Conservation (phyloP, 1,140 invertebrate species). For the Drosophila mauritiana region DNA sequence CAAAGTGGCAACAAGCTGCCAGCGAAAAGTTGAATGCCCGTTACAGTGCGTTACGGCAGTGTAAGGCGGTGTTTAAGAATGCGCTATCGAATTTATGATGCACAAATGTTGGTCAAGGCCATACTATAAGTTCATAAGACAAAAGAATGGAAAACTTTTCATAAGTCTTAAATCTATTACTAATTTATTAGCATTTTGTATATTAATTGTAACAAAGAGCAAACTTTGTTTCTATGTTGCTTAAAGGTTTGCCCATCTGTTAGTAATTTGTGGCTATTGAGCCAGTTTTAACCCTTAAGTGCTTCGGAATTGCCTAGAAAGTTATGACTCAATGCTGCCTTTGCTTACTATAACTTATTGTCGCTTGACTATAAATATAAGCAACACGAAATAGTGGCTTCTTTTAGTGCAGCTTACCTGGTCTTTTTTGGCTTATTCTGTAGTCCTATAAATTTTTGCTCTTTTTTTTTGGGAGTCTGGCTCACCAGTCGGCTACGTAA, state of each 20-base stretch:
- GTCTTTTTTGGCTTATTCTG: constrained; percentile 3
- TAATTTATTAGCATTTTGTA: neutral
- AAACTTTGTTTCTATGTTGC: no score
- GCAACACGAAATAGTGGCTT: constrained; percentile 6
- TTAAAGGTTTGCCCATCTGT: neutral
- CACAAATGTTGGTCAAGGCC: no score
- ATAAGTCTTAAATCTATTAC: neutral
- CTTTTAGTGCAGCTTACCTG: constrained; percentile 18
- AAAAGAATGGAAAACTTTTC: no score
- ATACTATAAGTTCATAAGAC: no score
- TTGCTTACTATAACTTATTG: neutral
- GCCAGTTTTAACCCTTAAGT: neutral
- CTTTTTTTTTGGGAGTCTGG: neutral
- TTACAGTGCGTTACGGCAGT: constrained; percentile 10
- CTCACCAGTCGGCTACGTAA: constrained; percentile 44
- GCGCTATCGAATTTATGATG: neutral
- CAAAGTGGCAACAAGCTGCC: neutral
- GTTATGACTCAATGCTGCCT: neutral
- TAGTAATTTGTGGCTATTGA: neutral
- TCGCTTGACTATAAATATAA: constrained; percentile 3
- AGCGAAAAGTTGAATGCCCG: constrained; percentile 6
- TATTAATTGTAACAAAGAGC: no score
- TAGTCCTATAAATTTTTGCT: neutral
- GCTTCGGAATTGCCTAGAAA: neutral
- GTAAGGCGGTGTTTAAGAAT: neutral